phyloP scores from a whole-genome alignment of 2,113 vertebrate species.

The Isurus oxyrinchus region DNA sequence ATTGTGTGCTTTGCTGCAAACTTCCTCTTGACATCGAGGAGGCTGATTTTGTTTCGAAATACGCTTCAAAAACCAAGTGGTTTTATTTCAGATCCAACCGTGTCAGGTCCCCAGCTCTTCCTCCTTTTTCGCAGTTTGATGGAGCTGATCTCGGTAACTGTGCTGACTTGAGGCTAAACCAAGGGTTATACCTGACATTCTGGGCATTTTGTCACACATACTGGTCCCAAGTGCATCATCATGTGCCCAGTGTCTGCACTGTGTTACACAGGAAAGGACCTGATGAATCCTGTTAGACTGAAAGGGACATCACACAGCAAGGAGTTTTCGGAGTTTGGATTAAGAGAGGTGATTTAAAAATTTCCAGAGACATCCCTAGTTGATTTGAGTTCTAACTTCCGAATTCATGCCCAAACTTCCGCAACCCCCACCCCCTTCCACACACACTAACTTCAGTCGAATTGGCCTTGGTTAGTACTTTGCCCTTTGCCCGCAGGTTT shows the following conservation, averaged over 20 bases:
- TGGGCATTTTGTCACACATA: too few species aligned
- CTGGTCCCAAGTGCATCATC: not conserved
- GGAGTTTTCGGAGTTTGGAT: not conserved
- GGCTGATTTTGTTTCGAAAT: not conserved
- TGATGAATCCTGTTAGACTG: not conserved
- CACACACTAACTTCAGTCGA: not conserved
- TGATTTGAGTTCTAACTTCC: not conserved
- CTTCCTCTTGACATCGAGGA: not conserved
- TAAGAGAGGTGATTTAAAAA: not conserved
- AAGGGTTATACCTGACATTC: too few species aligned
- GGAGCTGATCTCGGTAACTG: not conserved
- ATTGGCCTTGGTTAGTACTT: not conserved
- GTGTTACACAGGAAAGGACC: not conserved
- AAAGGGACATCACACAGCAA: not conserved
- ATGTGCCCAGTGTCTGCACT: not conserved
- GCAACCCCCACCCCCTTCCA: not conserved
- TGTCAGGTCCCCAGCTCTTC: not conserved
- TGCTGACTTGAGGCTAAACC: not conserved
- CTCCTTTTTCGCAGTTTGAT: not conserved
- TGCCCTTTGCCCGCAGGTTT: not conserved
- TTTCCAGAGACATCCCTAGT: not conserved
- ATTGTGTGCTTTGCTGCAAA: not conserved
- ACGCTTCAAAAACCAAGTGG: not conserved
- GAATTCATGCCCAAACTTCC: not conserved
- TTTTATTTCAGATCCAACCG: not conserved